Conservation (phyloP, 2,113 vertebrate genomes). For the Chionomys nivalis region DNA sequence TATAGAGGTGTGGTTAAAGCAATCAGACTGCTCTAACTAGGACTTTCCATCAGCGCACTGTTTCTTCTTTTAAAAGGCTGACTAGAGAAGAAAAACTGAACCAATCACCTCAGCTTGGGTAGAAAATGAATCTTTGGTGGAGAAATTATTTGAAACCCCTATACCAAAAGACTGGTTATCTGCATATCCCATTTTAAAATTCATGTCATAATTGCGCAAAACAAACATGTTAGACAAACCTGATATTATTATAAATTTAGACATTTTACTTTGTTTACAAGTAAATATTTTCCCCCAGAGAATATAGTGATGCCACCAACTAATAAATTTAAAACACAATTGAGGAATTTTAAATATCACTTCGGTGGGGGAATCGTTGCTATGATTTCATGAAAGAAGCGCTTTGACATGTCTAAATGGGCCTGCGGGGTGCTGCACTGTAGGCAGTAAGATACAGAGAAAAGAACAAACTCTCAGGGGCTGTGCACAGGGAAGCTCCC, state of each 20-base stretch:
- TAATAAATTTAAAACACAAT: not conserved
- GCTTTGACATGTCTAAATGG: not conserved
- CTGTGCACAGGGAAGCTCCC: not conserved
- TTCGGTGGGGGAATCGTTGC: not conserved
- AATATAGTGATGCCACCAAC: conserved; percentile 50
- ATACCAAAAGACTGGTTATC: not conserved
- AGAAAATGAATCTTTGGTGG: not conserved
- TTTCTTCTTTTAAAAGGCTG: not conserved
- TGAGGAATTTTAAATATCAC: not conserved
- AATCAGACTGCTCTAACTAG: not conserved
- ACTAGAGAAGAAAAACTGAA: no score
- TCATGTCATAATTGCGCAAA: not conserved
- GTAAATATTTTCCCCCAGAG: not conserved
- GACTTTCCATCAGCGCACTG: not conserved
- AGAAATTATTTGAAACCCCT: not conserved
- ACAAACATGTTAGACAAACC: rapidly evolving
- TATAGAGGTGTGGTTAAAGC: not conserved
- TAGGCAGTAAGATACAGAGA: not conserved
- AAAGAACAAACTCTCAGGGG: no score
- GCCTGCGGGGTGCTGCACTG: no score
- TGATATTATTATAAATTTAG: not conserved
- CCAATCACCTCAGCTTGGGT: not conserved
- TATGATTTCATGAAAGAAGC: not conserved
- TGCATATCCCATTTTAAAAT: not conserved
- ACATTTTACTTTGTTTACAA: not conserved